phyloP scores from a whole-genome alignment of 64 coral and sea anemone species.

The Stylophora pistillata region DNA sequence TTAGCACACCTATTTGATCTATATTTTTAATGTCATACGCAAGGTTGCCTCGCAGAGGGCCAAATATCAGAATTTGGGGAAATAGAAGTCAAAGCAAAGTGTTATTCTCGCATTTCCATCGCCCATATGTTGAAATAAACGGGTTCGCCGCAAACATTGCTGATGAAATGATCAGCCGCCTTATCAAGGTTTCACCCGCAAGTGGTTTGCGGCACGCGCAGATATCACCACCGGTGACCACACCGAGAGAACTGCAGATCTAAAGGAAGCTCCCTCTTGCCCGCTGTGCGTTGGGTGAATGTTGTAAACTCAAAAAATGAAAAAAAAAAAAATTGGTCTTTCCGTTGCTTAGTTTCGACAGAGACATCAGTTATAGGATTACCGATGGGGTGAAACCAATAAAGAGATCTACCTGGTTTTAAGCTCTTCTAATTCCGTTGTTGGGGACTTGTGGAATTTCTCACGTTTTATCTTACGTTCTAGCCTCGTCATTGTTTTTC shows the following conservation, averaged over 20 bases:
- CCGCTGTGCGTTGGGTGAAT: conserved; percentile 19
- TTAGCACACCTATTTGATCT: too few species aligned
- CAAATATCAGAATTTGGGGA: neutral
- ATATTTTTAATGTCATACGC: too few species aligned
- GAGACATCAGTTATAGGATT: conserved; percentile 57
- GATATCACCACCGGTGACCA: neutral
- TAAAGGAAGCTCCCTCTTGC: neutral
- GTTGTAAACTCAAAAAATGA: neutral
- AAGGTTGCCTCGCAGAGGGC: too few species aligned
- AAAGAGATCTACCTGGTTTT: conserved; percentile 71
- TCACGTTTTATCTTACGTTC: conserved; percentile 10
- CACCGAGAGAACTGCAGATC: neutral
- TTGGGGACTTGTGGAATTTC: conserved; percentile 58
- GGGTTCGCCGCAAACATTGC: conserved; percentile 4
- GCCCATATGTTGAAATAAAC: neutral
- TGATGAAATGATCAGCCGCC: conserved; percentile 32
- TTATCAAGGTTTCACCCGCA: conserved; percentile 23
- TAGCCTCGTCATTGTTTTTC: neutral
- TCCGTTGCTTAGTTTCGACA: conserved; percentile 66
- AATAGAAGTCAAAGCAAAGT: neutral
- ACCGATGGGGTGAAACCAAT: conserved; percentile 77
- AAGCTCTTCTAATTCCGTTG: conserved; percentile 66
- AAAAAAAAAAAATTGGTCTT: conserved; percentile 60
- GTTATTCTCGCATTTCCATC: neutral
- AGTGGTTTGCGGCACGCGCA: conserved; percentile 24